Evolutionary conservation across 2,888 invertebrate species (phyloP), one percentile per base, ranked within the genome.

Genomic region (Pogonocherus hispidulus): DNA sequence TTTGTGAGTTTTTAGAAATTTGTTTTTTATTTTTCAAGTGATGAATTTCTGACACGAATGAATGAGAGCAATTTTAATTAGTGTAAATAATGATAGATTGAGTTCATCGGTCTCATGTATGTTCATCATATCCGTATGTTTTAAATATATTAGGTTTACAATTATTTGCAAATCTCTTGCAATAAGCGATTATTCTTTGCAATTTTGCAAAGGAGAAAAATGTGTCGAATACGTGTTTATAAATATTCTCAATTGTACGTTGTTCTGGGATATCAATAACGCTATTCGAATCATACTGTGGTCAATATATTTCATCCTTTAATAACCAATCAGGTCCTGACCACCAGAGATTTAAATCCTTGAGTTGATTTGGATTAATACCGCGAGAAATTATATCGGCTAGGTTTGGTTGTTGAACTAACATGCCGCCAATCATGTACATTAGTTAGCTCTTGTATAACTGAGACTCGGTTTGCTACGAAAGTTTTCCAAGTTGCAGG

Each of bases 371-470:
- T 6, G 74, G 65, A 9, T 8, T 19, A n/a, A 59, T n/a, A 2
- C 74, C 74, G 9, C 74, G 57, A 0, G 72, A 72, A 5, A 74
- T 18, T 3, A 71, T 20, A 37, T 75, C 75, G 3, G 71, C 71
- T 14, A 72, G 74, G 52, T 76, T n/a, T 75, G 0, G 63, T 52
- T n/a, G 51, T 56, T 4, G 73, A 62, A 8, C 27, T 51, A 16
- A 76, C 73, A 59, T 74, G 70, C 4, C 51, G 27, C 73, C 74
- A 76, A 8, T 54, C 8, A 9, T 51, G 20, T 23, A 62, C 11
- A 0, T 51, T 16, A 5, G 62, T 67, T 23, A 66, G 18, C 1
- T 20, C 6, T 65, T 76, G 73, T 27, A 77, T 76, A 14, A 68
- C 71, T 2, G 74, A 51, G 9, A 77, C 67, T 4, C 74, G 32